A percentile compares a stretch with the other conserved stretches of the same genome.
Conservation (phyloP, 2,888 invertebrate genomes). For the Dasypolia templi region DNA sequence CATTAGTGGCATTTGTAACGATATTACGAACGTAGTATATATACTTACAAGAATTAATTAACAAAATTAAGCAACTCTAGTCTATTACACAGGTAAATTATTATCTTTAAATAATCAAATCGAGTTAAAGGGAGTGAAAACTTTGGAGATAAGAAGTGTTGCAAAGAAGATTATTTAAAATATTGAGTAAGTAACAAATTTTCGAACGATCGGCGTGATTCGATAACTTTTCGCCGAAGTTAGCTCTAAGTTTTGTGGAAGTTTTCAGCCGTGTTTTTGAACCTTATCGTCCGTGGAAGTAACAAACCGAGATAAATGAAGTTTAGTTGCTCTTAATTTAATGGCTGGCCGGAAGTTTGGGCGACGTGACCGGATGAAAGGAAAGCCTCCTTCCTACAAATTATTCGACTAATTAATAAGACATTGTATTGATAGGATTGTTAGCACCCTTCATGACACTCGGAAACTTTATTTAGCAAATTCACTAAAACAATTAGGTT, state of each 20-base stretch:
- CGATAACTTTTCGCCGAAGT: slow-evolving; percentile 85
- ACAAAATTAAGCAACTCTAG: slow-evolving; percentile 53
- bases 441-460: slow-evolving; percentile 58
- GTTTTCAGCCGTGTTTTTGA: slow-evolving; percentile 85
- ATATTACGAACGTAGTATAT: slow-evolving; percentile 46
- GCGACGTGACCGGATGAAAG: slow-evolving; percentile 83
- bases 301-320: slow-evolving; percentile 90
- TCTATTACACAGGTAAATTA: slow-evolving; percentile 60
- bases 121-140: slow-evolving; percentile 73
- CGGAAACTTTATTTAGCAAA: slow-evolving; percentile 47
- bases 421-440: slow-evolving; percentile 67
- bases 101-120: slow-evolving; percentile 65
- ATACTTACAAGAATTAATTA: slow-evolving; percentile 59
- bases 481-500: slow-evolving; percentile 46
- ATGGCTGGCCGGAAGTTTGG: slow-evolving; percentile 86
- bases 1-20: slow-evolving; percentile 24
- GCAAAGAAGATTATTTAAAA: slow-evolving; percentile 85
- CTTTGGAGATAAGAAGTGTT: slow-evolving; percentile 81
- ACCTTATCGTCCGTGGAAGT: slow-evolving; percentile 88
- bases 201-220: slow-evolving; percentile 88
- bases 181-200: slow-evolving; percentile 88
- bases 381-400: slow-evolving; percentile 75
- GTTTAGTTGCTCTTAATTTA: slow-evolving; percentile 89
- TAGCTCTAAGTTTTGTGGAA: slow-evolving; percentile 81
- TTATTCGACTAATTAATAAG: slow-evolving; percentile 81